A percentile compares a stretch with the other conserved stretches of the same genome.
Conservation (phyloP, 2,888 invertebrate species). For the Mimas tiliae region DNA sequence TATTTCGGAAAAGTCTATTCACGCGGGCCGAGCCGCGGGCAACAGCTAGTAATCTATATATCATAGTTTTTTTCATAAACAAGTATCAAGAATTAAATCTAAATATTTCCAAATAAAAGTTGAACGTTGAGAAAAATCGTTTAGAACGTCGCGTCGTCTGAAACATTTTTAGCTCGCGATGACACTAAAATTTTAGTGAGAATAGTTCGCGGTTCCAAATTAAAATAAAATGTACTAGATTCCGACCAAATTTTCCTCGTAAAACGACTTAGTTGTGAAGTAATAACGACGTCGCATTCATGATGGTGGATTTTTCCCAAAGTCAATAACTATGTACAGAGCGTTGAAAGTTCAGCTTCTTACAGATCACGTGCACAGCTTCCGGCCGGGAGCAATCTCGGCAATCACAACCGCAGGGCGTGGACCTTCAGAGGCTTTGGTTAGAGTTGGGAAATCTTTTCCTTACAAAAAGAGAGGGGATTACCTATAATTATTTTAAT, state of each 20-base stretch:
- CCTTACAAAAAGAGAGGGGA: neutral
- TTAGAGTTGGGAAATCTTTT: neutral
- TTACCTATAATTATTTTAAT: neutral
- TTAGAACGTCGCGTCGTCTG: neutral
- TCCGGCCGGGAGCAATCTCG: constrained; percentile 8
- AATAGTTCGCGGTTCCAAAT: constrained; percentile 7
- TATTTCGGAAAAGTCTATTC: too few species aligned
- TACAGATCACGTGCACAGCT: constrained; percentile 6
- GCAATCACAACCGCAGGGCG: constrained; percentile 3
- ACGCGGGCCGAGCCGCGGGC: too few species aligned
- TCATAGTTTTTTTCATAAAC: neutral
- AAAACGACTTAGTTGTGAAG: constrained; percentile 5
- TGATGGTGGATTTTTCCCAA: neutral
- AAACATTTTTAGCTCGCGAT: constrained; percentile 10
- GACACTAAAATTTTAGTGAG: constrained; percentile 7
- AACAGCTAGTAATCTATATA: too few species aligned
- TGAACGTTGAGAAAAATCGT: neutral
- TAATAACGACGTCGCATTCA: constrained; percentile 9
- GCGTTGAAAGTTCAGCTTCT: neutral
- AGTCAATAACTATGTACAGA: neutral
- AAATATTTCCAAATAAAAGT: neutral
- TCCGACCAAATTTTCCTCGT: neutral
- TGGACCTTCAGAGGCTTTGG: neutral
- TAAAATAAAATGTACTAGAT: constrained; percentile 4
- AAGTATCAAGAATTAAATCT: neutral